Conservation (phyloP, 2,113 vertebrate species). For the Elanus axillaris region DNA sequence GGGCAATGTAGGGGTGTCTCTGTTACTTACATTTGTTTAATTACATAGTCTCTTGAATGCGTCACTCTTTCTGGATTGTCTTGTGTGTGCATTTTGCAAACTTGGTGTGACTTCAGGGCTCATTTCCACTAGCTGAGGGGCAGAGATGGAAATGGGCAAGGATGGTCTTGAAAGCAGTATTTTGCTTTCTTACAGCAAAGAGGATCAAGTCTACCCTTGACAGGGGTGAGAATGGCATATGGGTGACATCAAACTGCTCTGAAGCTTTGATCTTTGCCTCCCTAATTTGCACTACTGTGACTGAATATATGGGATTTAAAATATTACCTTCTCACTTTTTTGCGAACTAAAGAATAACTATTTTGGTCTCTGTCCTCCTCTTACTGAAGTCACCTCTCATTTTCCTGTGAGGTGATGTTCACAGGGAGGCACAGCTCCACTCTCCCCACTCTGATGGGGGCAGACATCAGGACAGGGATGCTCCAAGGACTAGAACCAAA, state of each 20-base stretch:
- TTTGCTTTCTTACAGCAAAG: not conserved
- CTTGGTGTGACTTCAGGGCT: not conserved
- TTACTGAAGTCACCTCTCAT: not conserved
- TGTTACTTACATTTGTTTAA: not conserved
- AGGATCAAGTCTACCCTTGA: not conserved
- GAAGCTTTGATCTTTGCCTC: not conserved
- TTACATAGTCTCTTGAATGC: not conserved
- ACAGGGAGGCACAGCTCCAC: not conserved
- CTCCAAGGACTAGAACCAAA: not conserved
- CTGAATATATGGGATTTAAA: not conserved
- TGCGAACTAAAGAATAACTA: not conserved
- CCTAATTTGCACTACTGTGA: not conserved
- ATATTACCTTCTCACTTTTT: not conserved
- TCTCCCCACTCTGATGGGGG: not conserved
- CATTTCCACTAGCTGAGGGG: not conserved
- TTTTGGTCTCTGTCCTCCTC: not conserved
- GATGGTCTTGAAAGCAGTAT: not conserved
- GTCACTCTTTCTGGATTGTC: not conserved
- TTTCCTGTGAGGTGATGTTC: not conserved
- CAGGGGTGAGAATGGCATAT: not conserved
- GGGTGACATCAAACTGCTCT: not conserved
- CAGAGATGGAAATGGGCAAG: not conserved
- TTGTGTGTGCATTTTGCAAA: not conserved
- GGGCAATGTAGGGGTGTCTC: not conserved
- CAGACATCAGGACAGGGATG: not conserved